Evolutionary conservation across 2,888 invertebrate genomes (phyloP), one percentile per base, ranked within the genome.

Genomic region (Trachelus tabidus): DNA sequence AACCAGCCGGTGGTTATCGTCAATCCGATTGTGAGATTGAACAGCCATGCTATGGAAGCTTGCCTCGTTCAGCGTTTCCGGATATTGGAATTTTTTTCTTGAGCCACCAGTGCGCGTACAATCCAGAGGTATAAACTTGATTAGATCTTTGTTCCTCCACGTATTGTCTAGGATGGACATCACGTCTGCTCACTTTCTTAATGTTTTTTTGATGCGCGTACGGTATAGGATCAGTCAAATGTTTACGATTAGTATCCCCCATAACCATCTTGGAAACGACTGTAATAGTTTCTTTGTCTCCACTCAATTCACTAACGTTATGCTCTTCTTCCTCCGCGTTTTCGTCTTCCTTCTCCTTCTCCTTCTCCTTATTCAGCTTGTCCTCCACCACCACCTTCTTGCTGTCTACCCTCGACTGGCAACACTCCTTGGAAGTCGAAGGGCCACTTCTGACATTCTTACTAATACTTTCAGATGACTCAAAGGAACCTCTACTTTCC

Each of bases 51-150:
- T 85, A 91, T 91, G 91, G 90, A 90, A 90, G 84, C 91, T 91
- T 91, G 91, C 91, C 91, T 91, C 89, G 89, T 85, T 88, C 85
- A 75, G 86, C 82, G 82, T 79, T 85, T 83, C 86, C 87, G 82
- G 86, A 81, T 75, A 89, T 94, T 83, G 96, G 96, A 90, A 96
- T 93, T 89, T 95, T 95, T 90, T 96, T 96, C 94, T 97, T 97
- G 93, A 97, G 95, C 97, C 97, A 97, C 97, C 97, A 97, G 93
- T 97, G 97, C 82, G 97, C 97, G 92, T 97, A 97, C 92, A 97
- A 93, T 88, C 96, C 97, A 75, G 97, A 96, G 80, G 95, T 95
- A 92, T 95, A 97, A 89, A 95, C 93, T 91, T 94, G 92, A 85
- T 92, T 93, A 83, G 92, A 90, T 83, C 92, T 91, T 77, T 82